phyloP scores from a whole-genome alignment of 2,113 vertebrate genomes.

The Lepidothrix coronata region DNA sequence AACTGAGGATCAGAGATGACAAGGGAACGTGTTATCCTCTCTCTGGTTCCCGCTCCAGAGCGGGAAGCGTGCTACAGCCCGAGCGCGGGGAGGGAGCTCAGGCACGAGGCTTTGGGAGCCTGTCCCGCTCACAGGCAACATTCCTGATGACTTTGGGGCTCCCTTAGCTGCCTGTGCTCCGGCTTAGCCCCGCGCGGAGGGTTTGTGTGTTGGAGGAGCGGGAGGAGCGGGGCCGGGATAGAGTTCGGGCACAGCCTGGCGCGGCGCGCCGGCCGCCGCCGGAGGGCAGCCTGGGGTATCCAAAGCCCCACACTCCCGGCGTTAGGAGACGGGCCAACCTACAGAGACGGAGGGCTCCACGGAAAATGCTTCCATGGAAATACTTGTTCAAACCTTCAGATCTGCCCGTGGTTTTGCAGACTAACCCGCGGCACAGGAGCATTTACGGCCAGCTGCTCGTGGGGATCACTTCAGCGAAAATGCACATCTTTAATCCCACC shows the following conservation, averaged over 20 bases:
- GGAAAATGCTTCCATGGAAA: not conserved
- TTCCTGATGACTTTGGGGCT: rapidly evolving
- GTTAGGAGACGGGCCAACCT: not conserved
- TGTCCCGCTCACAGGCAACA: not conserved
- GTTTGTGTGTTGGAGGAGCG: rapidly evolving
- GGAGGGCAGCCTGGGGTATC: slow-evolving; percentile 1
- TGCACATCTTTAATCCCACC: not conserved
- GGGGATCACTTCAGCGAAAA: not conserved
- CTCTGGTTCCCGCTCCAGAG: not conserved
- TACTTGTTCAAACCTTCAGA: not conserved
- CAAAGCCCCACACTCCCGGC: rapidly evolving
- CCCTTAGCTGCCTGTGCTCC: not conserved
- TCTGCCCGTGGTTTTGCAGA: not conserved
- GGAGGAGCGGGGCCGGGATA: too few species aligned
- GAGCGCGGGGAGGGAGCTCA: not conserved
- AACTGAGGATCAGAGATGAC: not conserved
- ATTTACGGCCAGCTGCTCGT: not conserved
- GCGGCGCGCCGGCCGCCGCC: not conserved
- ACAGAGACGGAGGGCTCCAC: not conserved
- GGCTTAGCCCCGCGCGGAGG: not conserved
- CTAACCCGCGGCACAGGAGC: not conserved
- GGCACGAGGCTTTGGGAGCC: not conserved
- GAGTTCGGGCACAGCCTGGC: rapidly evolving
- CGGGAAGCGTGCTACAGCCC: not conserved
- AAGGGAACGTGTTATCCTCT: not conserved